These are phyloP conservation scores for Calypte anna DNA, from an alignment of 2,113 vertebrate genomes.

Conservation along the genomic window DNA sequence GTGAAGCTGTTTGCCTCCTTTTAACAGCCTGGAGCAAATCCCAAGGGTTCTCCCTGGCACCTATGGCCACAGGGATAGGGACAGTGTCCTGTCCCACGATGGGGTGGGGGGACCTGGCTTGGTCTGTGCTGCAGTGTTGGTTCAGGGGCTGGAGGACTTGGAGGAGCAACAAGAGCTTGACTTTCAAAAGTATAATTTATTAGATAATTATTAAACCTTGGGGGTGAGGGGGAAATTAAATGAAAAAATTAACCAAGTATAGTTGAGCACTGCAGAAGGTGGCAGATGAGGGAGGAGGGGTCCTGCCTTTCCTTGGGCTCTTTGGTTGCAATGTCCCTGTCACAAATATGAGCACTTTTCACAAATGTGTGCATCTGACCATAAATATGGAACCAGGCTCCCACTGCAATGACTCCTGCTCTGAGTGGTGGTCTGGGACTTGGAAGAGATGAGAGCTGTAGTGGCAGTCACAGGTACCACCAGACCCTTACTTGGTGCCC, in stretches of 20 bases:
- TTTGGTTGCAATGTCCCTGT: neutral
- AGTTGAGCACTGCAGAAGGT: neutral
- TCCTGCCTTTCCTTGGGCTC: no score
- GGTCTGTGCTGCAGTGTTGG: fast-evolving
- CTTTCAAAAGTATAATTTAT: neutral
- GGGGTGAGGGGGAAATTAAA: no score
- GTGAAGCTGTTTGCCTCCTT: neutral
- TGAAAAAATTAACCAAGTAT: neutral
- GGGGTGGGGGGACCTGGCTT: no score
- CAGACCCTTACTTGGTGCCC: neutral
- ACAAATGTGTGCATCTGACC: fast-evolving
- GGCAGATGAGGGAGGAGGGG: fast-evolving
- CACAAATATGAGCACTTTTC: neutral
- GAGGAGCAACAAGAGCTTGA: neutral
- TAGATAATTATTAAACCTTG: neutral
- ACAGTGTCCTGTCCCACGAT: fast-evolving
- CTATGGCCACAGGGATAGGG: fast-evolving
- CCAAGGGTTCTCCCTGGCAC: neutral
- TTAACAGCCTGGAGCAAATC: neutral
- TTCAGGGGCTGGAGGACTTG: neutral
- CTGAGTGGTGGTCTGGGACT: fast-evolving
- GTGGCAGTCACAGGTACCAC: no score
- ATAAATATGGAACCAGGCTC: fast-evolving
- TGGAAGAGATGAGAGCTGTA: fast-evolving
- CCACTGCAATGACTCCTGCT: neutral